phyloP scores from a whole-genome alignment of 1,140 invertebrate genomes.

The Platyscapa corneri region DNA sequence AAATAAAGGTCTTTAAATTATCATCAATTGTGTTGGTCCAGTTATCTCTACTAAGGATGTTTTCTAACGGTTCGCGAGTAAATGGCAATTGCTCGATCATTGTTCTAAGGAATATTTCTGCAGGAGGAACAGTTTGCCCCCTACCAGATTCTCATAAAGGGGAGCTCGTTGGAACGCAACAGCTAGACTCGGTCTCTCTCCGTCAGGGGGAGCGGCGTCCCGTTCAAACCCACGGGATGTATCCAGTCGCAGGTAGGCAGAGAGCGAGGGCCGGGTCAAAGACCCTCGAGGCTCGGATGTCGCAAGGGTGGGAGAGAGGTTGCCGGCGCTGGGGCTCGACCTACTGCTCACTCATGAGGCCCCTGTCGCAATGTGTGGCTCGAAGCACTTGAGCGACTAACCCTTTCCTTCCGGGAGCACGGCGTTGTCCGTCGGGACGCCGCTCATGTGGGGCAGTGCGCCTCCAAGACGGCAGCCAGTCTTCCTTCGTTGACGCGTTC shows the following conservation, averaged over 20 bases:
- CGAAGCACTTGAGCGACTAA: conserved; percentile 74
- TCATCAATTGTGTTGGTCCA: too few relatives aligned
- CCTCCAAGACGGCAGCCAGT: conserved; percentile 17
- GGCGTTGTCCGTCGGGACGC: background rate
- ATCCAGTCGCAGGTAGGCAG: background rate
- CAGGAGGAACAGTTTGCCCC: too few relatives aligned
- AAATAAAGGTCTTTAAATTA: too few relatives aligned
- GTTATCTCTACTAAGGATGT: too few relatives aligned
- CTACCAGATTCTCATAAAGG: too few relatives aligned
- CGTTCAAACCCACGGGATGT: background rate
- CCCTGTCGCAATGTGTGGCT: conserved; percentile 72
- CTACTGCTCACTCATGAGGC: conserved; percentile 65
- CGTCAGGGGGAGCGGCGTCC: background rate
- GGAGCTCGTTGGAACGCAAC: too few relatives aligned
- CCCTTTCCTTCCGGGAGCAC: conserved; percentile 65
- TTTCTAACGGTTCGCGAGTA: too few relatives aligned
- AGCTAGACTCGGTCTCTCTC: background rate
- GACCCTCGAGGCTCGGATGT: conserved; percentile 27
- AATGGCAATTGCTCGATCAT: too few relatives aligned
- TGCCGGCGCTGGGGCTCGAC: conserved; percentile 47
- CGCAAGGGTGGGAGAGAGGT: background rate
- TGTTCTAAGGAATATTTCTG: too few relatives aligned
- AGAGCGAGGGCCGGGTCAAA: conserved; percentile 35
- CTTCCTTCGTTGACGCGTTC: background rate
- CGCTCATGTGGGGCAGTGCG: conserved; percentile 6